A percentile compares a stretch with the other conserved stretches of the same genome.
These are phyloP conservation scores for Ricordea florida DNA, from an alignment of 92 coral and sea anemone genomes.

Conservation along the genomic window DNA sequence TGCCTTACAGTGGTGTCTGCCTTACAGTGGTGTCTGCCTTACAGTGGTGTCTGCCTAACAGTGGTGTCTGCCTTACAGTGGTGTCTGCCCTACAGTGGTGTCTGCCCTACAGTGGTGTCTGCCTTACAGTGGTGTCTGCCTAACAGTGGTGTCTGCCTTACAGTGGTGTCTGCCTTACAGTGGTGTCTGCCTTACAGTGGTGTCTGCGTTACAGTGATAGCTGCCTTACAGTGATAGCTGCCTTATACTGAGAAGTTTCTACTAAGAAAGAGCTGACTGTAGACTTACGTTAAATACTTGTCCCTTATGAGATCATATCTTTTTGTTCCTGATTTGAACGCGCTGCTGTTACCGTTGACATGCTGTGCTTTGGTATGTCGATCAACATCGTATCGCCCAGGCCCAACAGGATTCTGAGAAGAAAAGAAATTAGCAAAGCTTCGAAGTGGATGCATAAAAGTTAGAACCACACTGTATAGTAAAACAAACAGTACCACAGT, in stretches of 20 bases:
- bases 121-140: too few species aligned
- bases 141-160: too few species aligned
- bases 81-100: too few species aligned
- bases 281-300: slow-evolving; percentile 93
- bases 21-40: too few species aligned
- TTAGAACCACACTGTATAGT: too few species aligned
- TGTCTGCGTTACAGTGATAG: neutral
- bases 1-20: too few species aligned
- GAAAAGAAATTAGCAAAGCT: neutral
- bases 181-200: too few species aligned
- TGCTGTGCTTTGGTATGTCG: slow-evolving; percentile 90
- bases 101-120: too few species aligned
- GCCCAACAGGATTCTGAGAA: slow-evolving; percentile 96
- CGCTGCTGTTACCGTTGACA: slow-evolving; percentile 84
- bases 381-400: slow-evolving; percentile 89
- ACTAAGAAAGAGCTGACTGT: neutral
- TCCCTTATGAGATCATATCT: slow-evolving; percentile 83
- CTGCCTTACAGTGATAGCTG: neutral
- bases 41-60: too few species aligned
- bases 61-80: too few species aligned
- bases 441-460: neutral
- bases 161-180: too few species aligned
- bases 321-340: slow-evolving; percentile 87
- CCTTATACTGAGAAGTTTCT: neutral
- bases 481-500: too few species aligned